These are phyloP conservation scores for Premnoplex brunnescens DNA, from an alignment of 2,797 vertebrate species.

Conservation along the genomic window DNA sequence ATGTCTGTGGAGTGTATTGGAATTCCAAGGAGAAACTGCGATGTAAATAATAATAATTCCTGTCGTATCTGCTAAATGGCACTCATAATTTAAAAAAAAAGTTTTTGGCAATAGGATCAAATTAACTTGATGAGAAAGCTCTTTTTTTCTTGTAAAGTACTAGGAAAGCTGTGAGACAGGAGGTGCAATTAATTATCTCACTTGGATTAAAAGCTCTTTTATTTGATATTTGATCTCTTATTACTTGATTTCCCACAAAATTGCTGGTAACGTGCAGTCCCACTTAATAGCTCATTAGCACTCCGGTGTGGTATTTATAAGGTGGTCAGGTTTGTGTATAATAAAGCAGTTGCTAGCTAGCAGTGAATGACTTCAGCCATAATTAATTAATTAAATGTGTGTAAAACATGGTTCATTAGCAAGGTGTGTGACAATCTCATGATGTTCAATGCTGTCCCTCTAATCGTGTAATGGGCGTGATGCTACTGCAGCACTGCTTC, in stretches of 20 bases:
- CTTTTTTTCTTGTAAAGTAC: constrained; percentile 52
- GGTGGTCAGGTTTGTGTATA: constrained; percentile 65
- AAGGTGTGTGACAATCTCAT: constrained; percentile 57
- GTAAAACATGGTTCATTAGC: constrained; percentile 70
- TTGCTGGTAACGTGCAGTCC: constrained; percentile 44
- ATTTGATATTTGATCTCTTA: constrained; percentile 69
- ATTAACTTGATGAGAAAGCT: constrained; percentile 55
- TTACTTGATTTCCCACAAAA: constrained; percentile 68
- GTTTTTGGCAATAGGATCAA: constrained; percentile 48
- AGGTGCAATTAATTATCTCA: constrained; percentile 67
- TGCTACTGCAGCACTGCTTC: constrained; percentile 45
- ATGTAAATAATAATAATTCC: constrained; percentile 51
- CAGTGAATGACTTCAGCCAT: constrained; percentile 52
- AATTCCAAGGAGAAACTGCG: background rate
- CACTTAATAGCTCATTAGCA: constrained; percentile 63
- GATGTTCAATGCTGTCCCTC: constrained; percentile 37
- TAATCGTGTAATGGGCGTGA: constrained; percentile 52
- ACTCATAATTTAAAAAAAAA: constrained; percentile 17
- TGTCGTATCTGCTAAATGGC: constrained; percentile 12
- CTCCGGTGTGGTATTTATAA: constrained; percentile 20
- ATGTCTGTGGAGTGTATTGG: background rate
- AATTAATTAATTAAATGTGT: constrained; percentile 74
- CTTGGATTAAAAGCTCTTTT: constrained; percentile 63
- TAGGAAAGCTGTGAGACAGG: constrained; percentile 52
- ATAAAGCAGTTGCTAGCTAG: constrained; percentile 60